phyloP scores from a whole-genome alignment of 2,888 invertebrate species.

The Alitta virens region DNA sequence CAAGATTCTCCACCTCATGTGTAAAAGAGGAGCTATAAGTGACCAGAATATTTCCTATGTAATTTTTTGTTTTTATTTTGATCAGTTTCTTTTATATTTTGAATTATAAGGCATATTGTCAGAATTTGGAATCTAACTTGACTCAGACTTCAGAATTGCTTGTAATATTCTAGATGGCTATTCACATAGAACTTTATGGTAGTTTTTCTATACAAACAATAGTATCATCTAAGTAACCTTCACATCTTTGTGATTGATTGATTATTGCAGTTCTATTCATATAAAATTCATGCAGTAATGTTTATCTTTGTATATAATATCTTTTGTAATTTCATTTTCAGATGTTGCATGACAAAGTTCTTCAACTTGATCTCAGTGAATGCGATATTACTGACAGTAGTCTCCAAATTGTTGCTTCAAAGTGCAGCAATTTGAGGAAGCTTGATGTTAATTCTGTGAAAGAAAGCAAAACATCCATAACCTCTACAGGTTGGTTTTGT shows the following conservation, averaged over 20 bases:
- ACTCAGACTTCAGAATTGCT: neutral
- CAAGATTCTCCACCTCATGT: constrained; percentile 44
- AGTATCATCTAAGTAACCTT: too few species aligned
- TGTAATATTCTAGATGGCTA: too few species aligned
- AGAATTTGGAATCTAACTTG: too few species aligned
- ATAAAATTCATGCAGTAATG: neutral
- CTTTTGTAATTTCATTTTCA: constrained; percentile 21
- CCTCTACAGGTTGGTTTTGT: constrained; percentile 39
- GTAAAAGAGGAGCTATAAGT: constrained; percentile 45
- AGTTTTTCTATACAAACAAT: too few species aligned
- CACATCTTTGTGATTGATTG: neutral
- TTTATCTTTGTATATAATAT: neutral
- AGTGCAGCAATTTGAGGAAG: constrained; percentile 39
- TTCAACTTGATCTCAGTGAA: constrained; percentile 42
- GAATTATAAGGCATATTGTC: too few species aligned
- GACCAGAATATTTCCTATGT: constrained; percentile 48
- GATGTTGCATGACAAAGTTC: constrained; percentile 43
- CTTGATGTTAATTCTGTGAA: constrained; percentile 48
- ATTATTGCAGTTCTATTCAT: neutral
- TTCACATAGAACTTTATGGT: too few species aligned
- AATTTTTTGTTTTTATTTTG: too few species aligned
- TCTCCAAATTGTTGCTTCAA: constrained; percentile 32
- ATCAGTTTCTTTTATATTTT: too few species aligned
- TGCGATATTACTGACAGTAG: constrained; percentile 42
- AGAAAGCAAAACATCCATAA: constrained; percentile 37